phyloP scores from a whole-genome alignment of 1,140 invertebrate genomes.

The Sesamia nonagrioides region DNA sequence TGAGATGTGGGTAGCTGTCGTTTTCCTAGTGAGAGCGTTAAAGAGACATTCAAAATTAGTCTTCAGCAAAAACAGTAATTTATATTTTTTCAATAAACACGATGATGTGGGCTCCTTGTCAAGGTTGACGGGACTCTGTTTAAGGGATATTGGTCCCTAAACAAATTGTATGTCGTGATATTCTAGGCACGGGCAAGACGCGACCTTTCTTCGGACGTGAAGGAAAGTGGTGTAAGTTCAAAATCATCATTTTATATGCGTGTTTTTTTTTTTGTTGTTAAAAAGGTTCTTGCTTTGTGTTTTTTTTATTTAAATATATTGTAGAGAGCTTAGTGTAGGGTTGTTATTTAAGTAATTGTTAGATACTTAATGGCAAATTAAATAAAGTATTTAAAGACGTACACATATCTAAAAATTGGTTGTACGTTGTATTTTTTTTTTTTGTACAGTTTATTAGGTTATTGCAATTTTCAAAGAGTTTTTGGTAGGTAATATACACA shows the following conservation, averaged over 20 bases:
- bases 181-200: conserved; percentile 49
- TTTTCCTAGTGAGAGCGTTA: too few relatives aligned
- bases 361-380: too few relatives aligned
- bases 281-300: background rate
- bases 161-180: conserved; percentile 50
- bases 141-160: conserved; percentile 48
- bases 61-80: background rate
- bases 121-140: conserved; percentile 29
- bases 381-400: too few relatives aligned
- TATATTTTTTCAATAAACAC: conserved; percentile 44
- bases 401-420: too few relatives aligned
- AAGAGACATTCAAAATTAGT: background rate
- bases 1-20: too few relatives aligned
- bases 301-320: too few relatives aligned
- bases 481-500: too few relatives aligned
- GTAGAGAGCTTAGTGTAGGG: too few relatives aligned
- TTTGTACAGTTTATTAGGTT: too few relatives aligned
- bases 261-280: conserved; percentile 1
- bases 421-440: too few relatives aligned
- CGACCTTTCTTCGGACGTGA: conserved; percentile 35
- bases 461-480: too few relatives aligned
- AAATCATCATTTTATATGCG: conserved; percentile 14
- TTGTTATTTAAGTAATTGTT: too few relatives aligned
- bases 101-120: conserved; percentile 35
- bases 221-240: conserved; percentile 54